Evolutionary conservation across 2,797 vertebrate genomes (phyloP), one percentile per base, ranked within the genome.

Genomic region (Cichlasoma orientale): DNA sequence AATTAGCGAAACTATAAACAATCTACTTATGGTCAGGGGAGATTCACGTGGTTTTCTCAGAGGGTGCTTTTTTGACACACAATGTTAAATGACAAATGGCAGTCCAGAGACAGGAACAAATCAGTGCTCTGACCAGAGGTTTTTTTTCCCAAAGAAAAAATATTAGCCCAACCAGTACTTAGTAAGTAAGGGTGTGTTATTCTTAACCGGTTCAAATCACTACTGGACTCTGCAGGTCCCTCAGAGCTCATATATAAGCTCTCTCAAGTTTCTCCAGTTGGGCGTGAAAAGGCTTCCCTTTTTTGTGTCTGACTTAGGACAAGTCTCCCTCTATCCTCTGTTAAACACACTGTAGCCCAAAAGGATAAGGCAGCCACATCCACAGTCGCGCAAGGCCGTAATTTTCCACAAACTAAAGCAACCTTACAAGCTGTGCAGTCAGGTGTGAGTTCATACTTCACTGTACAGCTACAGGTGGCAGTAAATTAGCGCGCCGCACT

Each of bases 181-280:
- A 94, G 93, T 93, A 92, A 91, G 88, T 92, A 93, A 91, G 88
- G 89, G 88, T 80, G 92, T 96, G 94, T 96, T 95, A 94, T 96
- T 96, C 89, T 93, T 95, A 86, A 94, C 90, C 79, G 58, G 90
- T 89, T 80, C 90, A 89, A 95, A 94, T 95, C 93, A 94, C 93
- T 90, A 89, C 88, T 91, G 92, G 88, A 92, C 92, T 91, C 90
- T 74, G 78, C 59, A 59, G 87, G 92, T 95, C 94, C 94, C 95
- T 88, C 86, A 93, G 92, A 94, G 93, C 92, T 94, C 92, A 84
- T 95, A 95, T 93, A 92, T 89, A 93, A 95, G 93, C 93, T 92
- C 90, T 92, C 93, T 94, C 89, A 85, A 90, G 89, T 93, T 93
- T 92, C 93, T 85, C 69, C 90, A 91, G 93, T 91, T 85, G 89